These are phyloP conservation scores for Trematomus loennbergii DNA, from an alignment of 2,113 vertebrate genomes.

Conservation along the genomic window DNA sequence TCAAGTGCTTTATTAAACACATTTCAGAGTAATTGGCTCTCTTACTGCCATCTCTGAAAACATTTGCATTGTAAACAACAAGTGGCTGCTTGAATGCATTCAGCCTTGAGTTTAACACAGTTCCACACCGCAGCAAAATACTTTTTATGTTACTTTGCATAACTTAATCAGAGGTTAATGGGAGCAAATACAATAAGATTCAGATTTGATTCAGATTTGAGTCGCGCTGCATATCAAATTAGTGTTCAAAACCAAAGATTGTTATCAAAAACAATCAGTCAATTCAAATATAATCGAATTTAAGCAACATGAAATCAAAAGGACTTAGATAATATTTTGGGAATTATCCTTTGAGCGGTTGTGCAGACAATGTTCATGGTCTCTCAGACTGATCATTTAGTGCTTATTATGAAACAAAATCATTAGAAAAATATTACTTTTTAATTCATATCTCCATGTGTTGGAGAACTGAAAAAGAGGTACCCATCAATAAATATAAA, in stretches of 20 bases:
- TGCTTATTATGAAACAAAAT: background rate
- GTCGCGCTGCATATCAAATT: background rate
- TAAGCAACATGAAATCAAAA: background rate
- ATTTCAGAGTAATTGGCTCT: constrained; percentile 9
- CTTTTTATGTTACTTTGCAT: background rate
- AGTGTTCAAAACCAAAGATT: background rate
- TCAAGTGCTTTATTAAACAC: constrained; percentile 20
- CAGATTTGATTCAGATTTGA: constrained; percentile 3
- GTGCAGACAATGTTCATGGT: background rate
- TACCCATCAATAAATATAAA: background rate
- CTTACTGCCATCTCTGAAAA: constrained; percentile 8
- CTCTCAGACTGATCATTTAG: background rate
- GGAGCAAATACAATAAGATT: background rate
- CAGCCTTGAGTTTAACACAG: background rate
- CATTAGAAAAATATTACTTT: background rate
- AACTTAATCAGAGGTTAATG: constrained; percentile 9
- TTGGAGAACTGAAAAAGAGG: background rate
- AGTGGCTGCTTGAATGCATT: constrained; percentile 2
- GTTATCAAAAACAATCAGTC: background rate
- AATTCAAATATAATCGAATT: background rate
- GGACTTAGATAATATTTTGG: background rate
- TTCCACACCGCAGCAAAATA: background rate
- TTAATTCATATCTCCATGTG: background rate
- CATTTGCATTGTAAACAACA: constrained; percentile 16
- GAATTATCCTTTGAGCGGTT: background rate